Percentiles rank a stretch among this genome's conserved stretches.
These are phyloP conservation scores for Bombus impatiens DNA, from an alignment of 1,140 invertebrate species.

Conservation along the genomic window DNA sequence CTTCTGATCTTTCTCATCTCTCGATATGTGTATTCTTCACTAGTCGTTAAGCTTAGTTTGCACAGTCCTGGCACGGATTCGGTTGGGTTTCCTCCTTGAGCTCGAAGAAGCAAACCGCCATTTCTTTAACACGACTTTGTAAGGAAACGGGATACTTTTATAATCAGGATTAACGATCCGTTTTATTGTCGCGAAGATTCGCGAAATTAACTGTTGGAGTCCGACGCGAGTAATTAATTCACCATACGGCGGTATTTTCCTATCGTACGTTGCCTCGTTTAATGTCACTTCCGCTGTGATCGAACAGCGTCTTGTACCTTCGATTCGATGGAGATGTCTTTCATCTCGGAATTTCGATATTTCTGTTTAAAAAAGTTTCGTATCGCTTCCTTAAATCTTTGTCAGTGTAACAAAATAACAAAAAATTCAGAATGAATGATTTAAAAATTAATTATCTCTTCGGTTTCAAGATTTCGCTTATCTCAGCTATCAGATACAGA, in stretches of 20 bases:
- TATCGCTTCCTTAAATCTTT: not conserved
- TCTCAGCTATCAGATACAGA: too few relatives aligned
- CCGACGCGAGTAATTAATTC: conserved; percentile 11
- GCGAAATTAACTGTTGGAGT: not conserved
- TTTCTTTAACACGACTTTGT: not conserved
- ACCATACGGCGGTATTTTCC: not conserved
- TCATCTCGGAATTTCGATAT: not conserved
- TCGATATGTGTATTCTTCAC: not conserved
- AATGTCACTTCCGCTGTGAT: not conserved
- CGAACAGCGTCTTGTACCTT: not conserved
- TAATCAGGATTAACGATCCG: conserved; percentile 39
- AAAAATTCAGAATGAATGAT: not conserved
- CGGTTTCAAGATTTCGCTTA: too few relatives aligned
- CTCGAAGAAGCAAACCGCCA: not conserved
- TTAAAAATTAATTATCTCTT: too few relatives aligned
- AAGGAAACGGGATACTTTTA: conserved; percentile 26
- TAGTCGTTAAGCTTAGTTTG: conserved; percentile 1
- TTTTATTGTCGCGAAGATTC: conserved; percentile 1
- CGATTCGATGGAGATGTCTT: not conserved
- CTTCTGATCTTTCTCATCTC: conserved; percentile 29
- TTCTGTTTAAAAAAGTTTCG: too few relatives aligned
- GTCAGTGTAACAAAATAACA: accelerated
- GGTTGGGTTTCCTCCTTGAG: not conserved
- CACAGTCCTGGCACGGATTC: not conserved
- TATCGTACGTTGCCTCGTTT: too few relatives aligned